Percentiles rank a stretch among this genome's conserved stretches.
These are phyloP conservation scores for Pardosa pseudoannulata DNA, from an alignment of 2,888 invertebrate genomes.

Conservation along the genomic window DNA sequence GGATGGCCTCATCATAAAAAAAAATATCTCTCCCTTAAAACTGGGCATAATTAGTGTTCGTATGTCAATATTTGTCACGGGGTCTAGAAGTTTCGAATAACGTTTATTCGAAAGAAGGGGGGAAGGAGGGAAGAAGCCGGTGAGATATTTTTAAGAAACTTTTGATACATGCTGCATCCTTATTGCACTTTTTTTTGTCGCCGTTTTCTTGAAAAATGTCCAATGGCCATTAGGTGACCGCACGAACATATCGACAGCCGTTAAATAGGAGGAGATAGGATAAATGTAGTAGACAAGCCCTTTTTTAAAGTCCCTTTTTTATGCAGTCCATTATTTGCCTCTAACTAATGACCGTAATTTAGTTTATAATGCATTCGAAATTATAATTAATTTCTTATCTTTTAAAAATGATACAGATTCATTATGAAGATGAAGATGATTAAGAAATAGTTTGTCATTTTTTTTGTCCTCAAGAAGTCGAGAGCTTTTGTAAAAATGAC, in stretches of 20 bases:
- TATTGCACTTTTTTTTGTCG: constrained; percentile 48
- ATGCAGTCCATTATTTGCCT: neutral
- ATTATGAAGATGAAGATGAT: constrained; percentile 63
- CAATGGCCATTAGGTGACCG: constrained; percentile 69
- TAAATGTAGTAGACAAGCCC: constrained; percentile 43
- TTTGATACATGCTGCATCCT: constrained; percentile 63
- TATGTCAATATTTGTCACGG: constrained; percentile 72
- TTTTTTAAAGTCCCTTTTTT: constrained; percentile 8
- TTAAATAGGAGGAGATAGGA: constrained; percentile 45
- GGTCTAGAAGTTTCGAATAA: constrained; percentile 67
- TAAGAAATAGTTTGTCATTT: constrained; percentile 35
- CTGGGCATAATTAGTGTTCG: constrained; percentile 72
- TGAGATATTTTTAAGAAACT: constrained; percentile 65
- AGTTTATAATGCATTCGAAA: constrained; percentile 35
- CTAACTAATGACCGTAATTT: constrained; percentile 71
- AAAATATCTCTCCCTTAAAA: constrained; percentile 66
- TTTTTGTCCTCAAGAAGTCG: neutral
- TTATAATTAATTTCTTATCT: constrained; percentile 68
- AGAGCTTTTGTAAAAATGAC: neutral
- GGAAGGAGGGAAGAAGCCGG: constrained; percentile 12
- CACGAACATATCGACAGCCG: constrained; percentile 64
- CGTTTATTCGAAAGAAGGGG: constrained; percentile 17
- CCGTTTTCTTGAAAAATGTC: constrained; percentile 55
- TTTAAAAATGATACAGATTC: constrained; percentile 50
- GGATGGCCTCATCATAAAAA: constrained; percentile 25